phyloP scores from a whole-genome alignment of 1,140 invertebrate species.

The Bombus pascuorum region DNA sequence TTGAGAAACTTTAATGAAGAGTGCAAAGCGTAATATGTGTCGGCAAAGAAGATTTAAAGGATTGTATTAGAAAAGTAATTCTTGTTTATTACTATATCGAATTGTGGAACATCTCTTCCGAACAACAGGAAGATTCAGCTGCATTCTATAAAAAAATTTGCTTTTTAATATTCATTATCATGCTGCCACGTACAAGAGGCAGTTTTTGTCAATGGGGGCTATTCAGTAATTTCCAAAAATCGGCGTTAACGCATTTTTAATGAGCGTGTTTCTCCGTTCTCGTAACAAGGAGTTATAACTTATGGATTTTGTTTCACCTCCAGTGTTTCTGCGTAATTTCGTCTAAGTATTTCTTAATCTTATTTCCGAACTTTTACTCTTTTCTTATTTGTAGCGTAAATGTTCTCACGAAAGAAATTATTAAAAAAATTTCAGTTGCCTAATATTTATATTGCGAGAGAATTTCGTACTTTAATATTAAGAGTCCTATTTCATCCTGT shows the following conservation, averaged over 20 bases:
- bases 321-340: conserved; percentile 14
- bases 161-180: background rate
- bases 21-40: too few species aligned
- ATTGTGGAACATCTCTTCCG: too few species aligned
- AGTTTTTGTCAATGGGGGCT: conserved; percentile 16
- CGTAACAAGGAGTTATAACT: conserved; percentile 26
- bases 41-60: too few species aligned
- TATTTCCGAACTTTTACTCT: background rate
- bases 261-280: conserved; percentile 17
- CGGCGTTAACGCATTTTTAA: conserved; percentile 26
- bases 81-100: too few species aligned
- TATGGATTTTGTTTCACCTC: conserved; percentile 31
- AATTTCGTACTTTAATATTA: background rate
- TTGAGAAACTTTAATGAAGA: background rate
- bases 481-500: too few species aligned
- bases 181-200: background rate
- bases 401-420: background rate
- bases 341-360: background rate
- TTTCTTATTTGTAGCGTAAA: background rate
- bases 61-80: too few species aligned
- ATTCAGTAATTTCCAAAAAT: conserved; percentile 41
- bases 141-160: background rate
- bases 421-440: background rate
- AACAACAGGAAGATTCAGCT: background rate
- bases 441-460: background rate